Evolutionary conservation across 2,113 vertebrate genomes (phyloP).

Genomic region (Cottus gobio): DNA sequence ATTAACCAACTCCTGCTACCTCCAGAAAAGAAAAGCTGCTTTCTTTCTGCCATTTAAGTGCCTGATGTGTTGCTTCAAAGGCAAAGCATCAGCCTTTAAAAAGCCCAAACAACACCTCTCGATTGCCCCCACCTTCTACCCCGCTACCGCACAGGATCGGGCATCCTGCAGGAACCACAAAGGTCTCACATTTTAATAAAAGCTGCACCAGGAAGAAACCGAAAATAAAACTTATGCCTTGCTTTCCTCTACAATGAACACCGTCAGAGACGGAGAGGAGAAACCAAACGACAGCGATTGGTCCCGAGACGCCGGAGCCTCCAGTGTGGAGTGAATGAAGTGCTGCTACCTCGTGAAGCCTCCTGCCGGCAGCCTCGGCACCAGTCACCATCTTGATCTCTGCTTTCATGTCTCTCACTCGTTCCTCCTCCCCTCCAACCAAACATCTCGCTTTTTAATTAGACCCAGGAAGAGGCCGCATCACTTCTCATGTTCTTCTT

Average conservation of each 20-base stretch:
- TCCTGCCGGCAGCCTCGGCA: slow-evolving; percentile 44
- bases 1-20: slow-evolving; percentile 1
- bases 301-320: slow-evolving; percentile 15
- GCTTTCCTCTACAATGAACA: background rate
- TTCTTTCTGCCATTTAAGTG: slow-evolving; percentile 6
- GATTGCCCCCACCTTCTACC: background rate
- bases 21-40: background rate
- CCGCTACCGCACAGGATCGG: background rate
- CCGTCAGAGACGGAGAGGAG: slow-evolving; percentile 8
- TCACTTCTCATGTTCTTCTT: background rate
- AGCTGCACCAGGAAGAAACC: background rate
- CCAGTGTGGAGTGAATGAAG: slow-evolving; percentile 35
- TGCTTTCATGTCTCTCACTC: slow-evolving; percentile 40
- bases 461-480: slow-evolving; percentile 25
- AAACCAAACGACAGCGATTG: slow-evolving; percentile 41
- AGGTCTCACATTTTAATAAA: background rate
- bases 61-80: background rate
- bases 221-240: background rate
- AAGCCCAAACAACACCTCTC: background rate
- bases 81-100: background rate
- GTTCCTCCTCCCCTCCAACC: slow-evolving; percentile 28
- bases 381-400: slow-evolving; percentile 43
- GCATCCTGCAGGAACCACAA: background rate
- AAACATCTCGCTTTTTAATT: slow-evolving; percentile 58
- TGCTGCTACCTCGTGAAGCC: slow-evolving; percentile 21